A percentile compares a stretch with the other conserved stretches of the same genome.
phyloP scores from a whole-genome alignment of 2,888 invertebrate species.

The Sympetrum striolatum region DNA sequence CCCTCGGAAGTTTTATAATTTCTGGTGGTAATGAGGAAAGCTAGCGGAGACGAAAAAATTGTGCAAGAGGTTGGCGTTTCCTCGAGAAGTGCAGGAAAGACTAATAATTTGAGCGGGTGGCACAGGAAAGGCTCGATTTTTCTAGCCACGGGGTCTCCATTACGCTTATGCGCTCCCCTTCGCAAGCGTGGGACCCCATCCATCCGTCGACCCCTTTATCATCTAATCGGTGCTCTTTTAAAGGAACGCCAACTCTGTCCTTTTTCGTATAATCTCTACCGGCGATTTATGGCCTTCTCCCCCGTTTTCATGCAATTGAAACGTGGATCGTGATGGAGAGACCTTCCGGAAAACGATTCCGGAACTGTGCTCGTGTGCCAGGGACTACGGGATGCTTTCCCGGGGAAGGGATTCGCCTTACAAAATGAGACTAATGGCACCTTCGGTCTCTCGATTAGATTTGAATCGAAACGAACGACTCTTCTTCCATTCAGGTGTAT shows the following conservation, averaged over 20 bases:
- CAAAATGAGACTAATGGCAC: too few species aligned
- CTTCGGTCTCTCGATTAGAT: too few species aligned
- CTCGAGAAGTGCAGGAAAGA: constrained; percentile 38
- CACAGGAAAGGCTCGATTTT: constrained; percentile 29
- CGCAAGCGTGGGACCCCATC: neutral
- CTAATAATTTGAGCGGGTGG: neutral
- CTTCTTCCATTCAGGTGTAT: too few species aligned
- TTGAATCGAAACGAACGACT: too few species aligned
- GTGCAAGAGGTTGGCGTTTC: constrained; percentile 26
- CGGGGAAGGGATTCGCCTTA: too few species aligned
- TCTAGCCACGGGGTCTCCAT: constrained; percentile 42
- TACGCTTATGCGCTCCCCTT: neutral
- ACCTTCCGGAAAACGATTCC: too few species aligned
- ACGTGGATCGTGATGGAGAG: too few species aligned
- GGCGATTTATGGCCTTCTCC: neutral
- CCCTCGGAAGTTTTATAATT: neutral
- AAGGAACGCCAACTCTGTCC: neutral
- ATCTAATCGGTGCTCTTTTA: neutral
- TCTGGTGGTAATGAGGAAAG: neutral
- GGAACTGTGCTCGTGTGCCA: too few species aligned
- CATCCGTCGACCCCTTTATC: neutral
- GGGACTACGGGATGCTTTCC: too few species aligned
- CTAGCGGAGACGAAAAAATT: constrained; percentile 1
- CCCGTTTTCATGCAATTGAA: too few species aligned
- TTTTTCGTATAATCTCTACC: neutral